These are phyloP conservation scores for Pantherophis alleghaniensis DNA, from an alignment of 2,797 vertebrate species.

Conservation along the genomic window DNA sequence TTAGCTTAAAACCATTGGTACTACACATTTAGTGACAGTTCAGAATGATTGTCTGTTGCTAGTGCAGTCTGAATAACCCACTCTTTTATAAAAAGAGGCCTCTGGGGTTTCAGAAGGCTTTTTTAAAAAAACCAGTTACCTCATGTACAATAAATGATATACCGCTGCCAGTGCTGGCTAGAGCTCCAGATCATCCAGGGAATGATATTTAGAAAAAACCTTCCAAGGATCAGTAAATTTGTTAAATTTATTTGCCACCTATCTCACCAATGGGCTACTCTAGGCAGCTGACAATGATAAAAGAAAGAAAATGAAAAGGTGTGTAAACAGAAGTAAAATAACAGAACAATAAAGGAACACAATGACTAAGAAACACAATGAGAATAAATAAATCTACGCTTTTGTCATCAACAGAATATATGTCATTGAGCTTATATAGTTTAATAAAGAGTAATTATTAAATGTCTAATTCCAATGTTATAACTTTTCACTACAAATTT, in stretches of 20 bases:
- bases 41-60: neutral
- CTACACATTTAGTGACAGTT: neutral
- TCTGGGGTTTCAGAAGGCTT: neutral
- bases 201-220: fast-evolving
- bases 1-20: neutral
- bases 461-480: no score
- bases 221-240: neutral
- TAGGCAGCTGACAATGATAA: neutral
- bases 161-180: neutral
- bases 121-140: neutral
- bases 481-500: no score
- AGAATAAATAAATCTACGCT: no score
- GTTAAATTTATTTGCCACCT: neutral
- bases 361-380: neutral
- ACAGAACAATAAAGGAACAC: neutral
- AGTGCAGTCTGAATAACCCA: fast-evolving
- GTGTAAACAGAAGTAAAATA: neutral
- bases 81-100: slow-evolving; percentile 18
- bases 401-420: no score
- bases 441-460: no score
- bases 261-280: neutral
- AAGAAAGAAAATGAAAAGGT: neutral
- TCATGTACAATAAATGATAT: neutral
- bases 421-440: no score
- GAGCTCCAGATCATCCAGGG: neutral